These are phyloP conservation scores for Sebastes hubbsi DNA, from an alignment of 2,797 vertebrate species.

Conservation along the genomic window DNA sequence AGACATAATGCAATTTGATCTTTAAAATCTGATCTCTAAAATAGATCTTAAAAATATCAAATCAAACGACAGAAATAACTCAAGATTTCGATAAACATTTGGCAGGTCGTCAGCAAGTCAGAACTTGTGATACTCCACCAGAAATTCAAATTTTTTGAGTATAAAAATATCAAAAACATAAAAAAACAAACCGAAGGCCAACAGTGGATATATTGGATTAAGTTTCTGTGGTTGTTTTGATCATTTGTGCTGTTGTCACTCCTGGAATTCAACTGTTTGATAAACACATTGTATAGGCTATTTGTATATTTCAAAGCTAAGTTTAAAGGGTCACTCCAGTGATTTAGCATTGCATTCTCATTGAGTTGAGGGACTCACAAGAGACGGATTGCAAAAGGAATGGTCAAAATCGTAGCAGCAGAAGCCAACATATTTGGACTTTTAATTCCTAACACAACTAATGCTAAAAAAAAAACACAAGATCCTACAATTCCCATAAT, in stretches of 20 bases:
- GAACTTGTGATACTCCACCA: neutral
- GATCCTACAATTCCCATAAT: neutral
- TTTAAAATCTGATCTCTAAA: slow-evolving; percentile 1
- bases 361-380: neutral
- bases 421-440: neutral
- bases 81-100: neutral
- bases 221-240: neutral
- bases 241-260: neutral
- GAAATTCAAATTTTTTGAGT: neutral
- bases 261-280: neutral
- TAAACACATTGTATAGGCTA: neutral
- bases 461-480: neutral
- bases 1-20: neutral
- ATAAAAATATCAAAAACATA: neutral
- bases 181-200: neutral
- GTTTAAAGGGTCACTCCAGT: neutral
- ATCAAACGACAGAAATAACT: slow-evolving; percentile 2
- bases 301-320: neutral
- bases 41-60: neutral
- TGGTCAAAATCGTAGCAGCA: neutral
- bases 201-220: neutral
- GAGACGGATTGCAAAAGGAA: neutral
- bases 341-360: neutral
- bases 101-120: neutral
- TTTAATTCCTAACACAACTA: neutral